These are phyloP conservation scores for Microctenopoma steveboyesi DNA, from an alignment of 2,797 vertebrate genomes.

Conservation along the genomic window DNA sequence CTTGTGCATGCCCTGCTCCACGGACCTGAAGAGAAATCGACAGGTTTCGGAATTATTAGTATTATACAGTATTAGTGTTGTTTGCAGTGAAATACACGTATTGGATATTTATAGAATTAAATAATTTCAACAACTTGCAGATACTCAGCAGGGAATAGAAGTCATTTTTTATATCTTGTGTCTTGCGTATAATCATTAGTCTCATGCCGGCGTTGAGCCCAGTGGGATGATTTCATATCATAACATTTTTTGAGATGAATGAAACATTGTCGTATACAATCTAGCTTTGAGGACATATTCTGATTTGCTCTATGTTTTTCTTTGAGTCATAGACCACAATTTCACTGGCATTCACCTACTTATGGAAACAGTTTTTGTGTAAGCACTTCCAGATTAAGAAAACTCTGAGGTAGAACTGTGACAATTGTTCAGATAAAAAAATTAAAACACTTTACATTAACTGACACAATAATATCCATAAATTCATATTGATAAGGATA, in stretches of 20 bases:
- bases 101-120: conserved; percentile 37
- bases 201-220: conserved; percentile 43
- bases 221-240: conserved; percentile 34
- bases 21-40: conserved; percentile 28
- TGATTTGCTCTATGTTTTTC: conserved; percentile 26
- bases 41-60: conserved; percentile 26
- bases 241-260: conserved; percentile 30
- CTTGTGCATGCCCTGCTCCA: conserved; percentile 40
- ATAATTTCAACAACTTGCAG: conserved; percentile 25
- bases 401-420: conserved; percentile 3
- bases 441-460: conserved; percentile 3
- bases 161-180: conserved; percentile 24
- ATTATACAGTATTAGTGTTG: conserved; percentile 30
- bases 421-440: neutral
- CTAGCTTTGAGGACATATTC: conserved; percentile 21
- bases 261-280: conserved; percentile 35
- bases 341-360: conserved; percentile 45
- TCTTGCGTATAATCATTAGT: conserved; percentile 41
- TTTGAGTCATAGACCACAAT: conserved; percentile 56
- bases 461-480: conserved; percentile 3
- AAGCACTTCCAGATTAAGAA: conserved; percentile 4
- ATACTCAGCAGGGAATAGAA: conserved; percentile 3
- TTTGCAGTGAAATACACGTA: conserved; percentile 53
- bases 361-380: conserved; percentile 40
- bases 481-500: neutral